Evolutionary conservation across 1,140 invertebrate genomes (phyloP).

Genomic region (Chymomyza costata): DNA sequence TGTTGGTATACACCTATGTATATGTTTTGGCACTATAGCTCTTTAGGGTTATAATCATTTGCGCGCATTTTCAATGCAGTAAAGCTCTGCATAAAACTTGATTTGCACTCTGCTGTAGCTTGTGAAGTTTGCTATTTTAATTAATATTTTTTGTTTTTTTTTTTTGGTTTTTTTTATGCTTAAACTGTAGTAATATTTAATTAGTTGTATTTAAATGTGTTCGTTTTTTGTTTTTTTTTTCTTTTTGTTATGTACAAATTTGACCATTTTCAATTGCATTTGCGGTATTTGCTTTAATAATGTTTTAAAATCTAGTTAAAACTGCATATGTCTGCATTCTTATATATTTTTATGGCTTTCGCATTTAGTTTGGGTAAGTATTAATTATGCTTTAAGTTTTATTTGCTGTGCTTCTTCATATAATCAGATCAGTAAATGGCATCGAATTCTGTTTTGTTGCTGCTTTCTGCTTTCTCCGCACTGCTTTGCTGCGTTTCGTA

Average conservation of each 20-base stretch:
- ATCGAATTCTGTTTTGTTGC: slow-evolving; percentile 22
- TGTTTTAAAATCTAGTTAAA: slow-evolving; percentile 73
- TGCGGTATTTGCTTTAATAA: slow-evolving; percentile 60
- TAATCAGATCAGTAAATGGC: slow-evolving; percentile 43
- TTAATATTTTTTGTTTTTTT: slow-evolving; percentile 19
- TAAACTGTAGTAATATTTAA: slow-evolving; percentile 71
- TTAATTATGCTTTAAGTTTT: slow-evolving; percentile 33
- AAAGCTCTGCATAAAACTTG: slow-evolving; percentile 27
- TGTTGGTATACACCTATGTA: slow-evolving; percentile 34
- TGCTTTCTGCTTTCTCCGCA: too few relatives aligned
- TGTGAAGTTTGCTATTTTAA: slow-evolving; percentile 3
- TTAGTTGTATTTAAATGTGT: slow-evolving; percentile 68
- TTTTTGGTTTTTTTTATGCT: slow-evolving; percentile 39
- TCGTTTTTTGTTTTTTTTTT: slow-evolving; percentile 6
- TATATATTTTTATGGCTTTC: slow-evolving; percentile 34
- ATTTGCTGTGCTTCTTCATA: slow-evolving; percentile 44
- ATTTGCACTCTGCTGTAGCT: slow-evolving; percentile 14
- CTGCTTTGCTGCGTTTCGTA: slow-evolving; percentile 9
- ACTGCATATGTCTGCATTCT: slow-evolving; percentile 67
- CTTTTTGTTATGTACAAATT: slow-evolving; percentile 63
- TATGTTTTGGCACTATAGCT: slow-evolving; percentile 40
- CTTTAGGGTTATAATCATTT: slow-evolving; percentile 23
- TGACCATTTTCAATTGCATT: slow-evolving; percentile 47
- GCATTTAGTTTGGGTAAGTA: slow-evolving; percentile 23
- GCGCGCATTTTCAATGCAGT: slow-evolving; percentile 33